phyloP scores from a whole-genome alignment of 2,888 invertebrate genomes.

The Nysson spinosus region DNA sequence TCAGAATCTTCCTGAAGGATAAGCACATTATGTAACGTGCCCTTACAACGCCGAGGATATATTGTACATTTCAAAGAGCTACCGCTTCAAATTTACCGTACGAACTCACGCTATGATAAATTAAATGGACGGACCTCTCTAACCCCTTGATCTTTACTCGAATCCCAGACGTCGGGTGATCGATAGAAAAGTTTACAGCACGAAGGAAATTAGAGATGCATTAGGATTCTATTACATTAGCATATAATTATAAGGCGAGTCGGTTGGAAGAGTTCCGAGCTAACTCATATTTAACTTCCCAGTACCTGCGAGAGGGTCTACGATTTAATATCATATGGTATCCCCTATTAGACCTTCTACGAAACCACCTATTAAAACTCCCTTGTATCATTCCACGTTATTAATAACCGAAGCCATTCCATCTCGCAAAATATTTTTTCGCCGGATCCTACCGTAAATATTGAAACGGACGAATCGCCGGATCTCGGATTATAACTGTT shows the following conservation, averaged over 20 bases:
- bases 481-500: constrained; percentile 15
- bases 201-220: constrained; percentile 22
- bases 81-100: constrained; percentile 18
- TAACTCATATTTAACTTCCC: constrained; percentile 6
- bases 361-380: too few relatives aligned
- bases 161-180: background rate
- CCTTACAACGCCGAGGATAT: background rate
- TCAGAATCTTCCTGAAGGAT: constrained; percentile 22
- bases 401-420: background rate
- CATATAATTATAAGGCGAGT: constrained; percentile 37
- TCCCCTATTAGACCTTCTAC: too few relatives aligned
- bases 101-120: constrained; percentile 10
- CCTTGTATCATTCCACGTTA: too few relatives aligned
- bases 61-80: background rate
- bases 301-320: background rate
- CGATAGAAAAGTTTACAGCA: background rate
- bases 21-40: constrained; percentile 10
- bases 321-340: too few relatives aligned
- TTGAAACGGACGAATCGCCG: constrained; percentile 10
- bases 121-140: background rate
- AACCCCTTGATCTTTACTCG: background rate
- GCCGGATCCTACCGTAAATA: background rate
- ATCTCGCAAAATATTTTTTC: constrained; percentile 4
- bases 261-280: constrained; percentile 18
- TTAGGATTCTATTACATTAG: constrained; percentile 21